Evolutionary conservation across 1,140 invertebrate genomes (phyloP).

Genomic region (Drosophila neocordata): DNA sequence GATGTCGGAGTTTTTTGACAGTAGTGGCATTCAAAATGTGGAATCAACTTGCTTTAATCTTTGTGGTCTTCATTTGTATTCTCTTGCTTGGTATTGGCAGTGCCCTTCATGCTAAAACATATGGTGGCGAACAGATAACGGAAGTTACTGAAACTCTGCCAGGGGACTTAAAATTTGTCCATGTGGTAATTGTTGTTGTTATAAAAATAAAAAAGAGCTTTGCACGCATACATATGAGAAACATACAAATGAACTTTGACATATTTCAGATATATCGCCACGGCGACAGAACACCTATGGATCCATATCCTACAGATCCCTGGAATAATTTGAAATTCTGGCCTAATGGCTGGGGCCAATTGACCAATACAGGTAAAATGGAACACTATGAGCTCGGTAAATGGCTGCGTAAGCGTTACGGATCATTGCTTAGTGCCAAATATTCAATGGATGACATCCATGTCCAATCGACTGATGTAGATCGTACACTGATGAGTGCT

Average conservation of each 20-base stretch:
- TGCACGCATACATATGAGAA: background rate
- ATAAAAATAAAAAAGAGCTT: constrained; percentile 28
- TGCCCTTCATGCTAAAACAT: constrained; percentile 11
- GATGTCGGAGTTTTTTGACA: constrained; percentile 29
- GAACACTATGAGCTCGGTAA: constrained; percentile 91
- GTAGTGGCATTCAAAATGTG: constrained; percentile 46
- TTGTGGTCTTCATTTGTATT: constrained; percentile 42
- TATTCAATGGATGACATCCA: constrained; percentile 86
- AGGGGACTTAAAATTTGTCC: constrained; percentile 74
- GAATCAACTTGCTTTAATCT: constrained; percentile 19
- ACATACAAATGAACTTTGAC: background rate
- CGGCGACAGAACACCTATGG: constrained; percentile 91
- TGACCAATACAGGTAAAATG: constrained; percentile 90
- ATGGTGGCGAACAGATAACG: constrained; percentile 5
- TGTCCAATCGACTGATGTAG: constrained; percentile 91
- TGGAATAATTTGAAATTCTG: constrained; percentile 87
- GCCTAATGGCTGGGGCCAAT: constrained; percentile 90
- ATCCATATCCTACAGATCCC: constrained; percentile 90
- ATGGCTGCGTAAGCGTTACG: constrained; percentile 90
- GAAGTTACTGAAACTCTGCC: constrained; percentile 37
- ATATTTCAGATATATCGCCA: constrained; percentile 87
- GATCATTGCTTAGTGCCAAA: constrained; percentile 83
- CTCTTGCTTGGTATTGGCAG: constrained; percentile 28
- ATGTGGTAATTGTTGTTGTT: constrained; percentile 69
- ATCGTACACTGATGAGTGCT: constrained; percentile 95